Percentiles rank a stretch among this genome's conserved stretches.
These are phyloP conservation scores for Panopea generosa DNA, from an alignment of 2,888 invertebrate genomes.

Conservation along the genomic window DNA sequence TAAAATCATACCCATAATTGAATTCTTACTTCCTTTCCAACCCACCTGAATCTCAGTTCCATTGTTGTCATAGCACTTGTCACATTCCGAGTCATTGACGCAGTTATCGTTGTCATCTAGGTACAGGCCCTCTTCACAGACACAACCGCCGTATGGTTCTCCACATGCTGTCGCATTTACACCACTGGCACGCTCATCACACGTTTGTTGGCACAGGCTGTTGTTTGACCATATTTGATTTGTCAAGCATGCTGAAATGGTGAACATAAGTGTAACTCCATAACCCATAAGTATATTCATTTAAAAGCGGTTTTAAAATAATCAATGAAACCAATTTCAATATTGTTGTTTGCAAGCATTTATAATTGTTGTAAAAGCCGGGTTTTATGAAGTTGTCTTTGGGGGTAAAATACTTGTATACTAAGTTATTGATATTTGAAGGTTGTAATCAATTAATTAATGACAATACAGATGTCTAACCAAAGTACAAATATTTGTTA, in stretches of 20 bases:
- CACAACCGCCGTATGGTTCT: conserved; percentile 28
- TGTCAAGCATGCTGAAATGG: conserved; percentile 14
- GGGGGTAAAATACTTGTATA: no score
- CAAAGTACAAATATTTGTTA: no score
- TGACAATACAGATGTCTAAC: no score
- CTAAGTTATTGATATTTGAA: no score
- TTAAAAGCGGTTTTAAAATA: neutral
- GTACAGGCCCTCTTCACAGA: conserved; percentile 33
- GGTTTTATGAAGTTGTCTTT: no score
- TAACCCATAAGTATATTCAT: neutral
- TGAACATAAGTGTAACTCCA: no score
- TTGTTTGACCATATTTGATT: conserved; percentile 33
- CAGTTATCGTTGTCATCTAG: conserved; percentile 28
- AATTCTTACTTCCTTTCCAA: no score
- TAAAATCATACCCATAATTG: no score
- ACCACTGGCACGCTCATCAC: conserved; percentile 25
- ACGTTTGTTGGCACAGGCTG: conserved; percentile 37
- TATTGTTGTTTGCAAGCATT: no score
- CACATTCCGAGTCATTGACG: conserved; percentile 24
- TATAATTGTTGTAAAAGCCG: no score
- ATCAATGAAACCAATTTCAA: no score
- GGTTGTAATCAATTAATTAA: no score
- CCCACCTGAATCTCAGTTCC: conserved; percentile 26
- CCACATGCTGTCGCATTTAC: conserved; percentile 25
- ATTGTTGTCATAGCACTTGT: conserved; percentile 31